Evolutionary conservation across 35 echinoderm and acorn worm species (phyloP).

Genomic region (Diadema setosum): DNA sequence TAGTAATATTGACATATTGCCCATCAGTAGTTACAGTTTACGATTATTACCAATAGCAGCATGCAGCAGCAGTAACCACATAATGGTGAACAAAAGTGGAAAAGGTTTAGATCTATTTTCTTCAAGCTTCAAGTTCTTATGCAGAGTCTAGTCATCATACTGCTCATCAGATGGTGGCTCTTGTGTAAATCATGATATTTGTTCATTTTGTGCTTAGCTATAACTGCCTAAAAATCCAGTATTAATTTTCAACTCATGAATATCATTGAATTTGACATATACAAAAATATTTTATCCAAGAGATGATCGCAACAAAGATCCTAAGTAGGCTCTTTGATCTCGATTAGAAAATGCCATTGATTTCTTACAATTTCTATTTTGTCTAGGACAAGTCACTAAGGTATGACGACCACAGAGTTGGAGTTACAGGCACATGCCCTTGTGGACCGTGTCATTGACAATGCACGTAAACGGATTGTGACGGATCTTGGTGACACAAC

Average conservation of each 20-base stretch:
- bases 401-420: constrained; percentile 14
- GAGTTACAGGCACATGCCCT: constrained; percentile 77
- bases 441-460: constrained; percentile 88
- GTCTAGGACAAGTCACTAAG: background rate
- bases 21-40: no score
- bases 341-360: background rate
- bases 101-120: no score
- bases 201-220: background rate
- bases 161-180: no score
- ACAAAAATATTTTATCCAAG: background rate
- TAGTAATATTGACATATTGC: no score
- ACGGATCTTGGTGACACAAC: constrained; percentile 48
- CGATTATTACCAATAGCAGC: no score
- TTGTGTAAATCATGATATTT: no score
- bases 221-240: background rate
- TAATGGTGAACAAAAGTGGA: no score
- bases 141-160: no score
- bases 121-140: no score
- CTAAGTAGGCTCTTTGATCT: background rate
- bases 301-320: no score
- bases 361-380: background rate
- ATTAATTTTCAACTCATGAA: background rate
- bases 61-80: no score
- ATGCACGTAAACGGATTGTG: constrained; percentile 74
- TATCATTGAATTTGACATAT: background rate